Base-by-base conservation (phyloP, 2,888 invertebrate genomes). In the Adelognathus sp. region DNA sequence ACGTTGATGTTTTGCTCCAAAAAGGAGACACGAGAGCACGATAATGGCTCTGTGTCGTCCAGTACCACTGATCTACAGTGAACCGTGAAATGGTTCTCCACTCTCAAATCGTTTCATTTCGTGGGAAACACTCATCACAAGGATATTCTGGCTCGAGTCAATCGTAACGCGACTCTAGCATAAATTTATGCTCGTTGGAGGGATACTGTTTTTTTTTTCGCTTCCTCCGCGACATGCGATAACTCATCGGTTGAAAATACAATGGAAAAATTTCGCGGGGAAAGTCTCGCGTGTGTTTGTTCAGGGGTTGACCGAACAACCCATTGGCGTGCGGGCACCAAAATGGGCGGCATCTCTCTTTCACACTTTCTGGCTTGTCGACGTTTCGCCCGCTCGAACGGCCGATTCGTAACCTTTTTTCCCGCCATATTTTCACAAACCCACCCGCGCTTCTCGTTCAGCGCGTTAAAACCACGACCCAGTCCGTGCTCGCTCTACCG, bases 371-470 rank as follows among this genome's bases (percentile, higher is more conserved):
- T 29, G 29, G 61, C 29, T 64, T 50, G 50, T 33, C 21, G 33
- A 33, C 9, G 50, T 21, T 33, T 33, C 50, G 33, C 24, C 44
- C 46, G 33, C 46, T n/a, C 46, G 46, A 5, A n/a, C 33, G 21
- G 33, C 46, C 50, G 64, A 50, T 64, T 33, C 50, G 24, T 50
- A 50, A 41, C 44, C 64, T 73, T 64, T 64, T 52, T n/a, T 14
- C n/a, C n/a, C n/a, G 11, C 54, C 63, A 73, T 73, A 73, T 73
- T 73, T 73, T 73, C 63, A 16, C 61, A 27, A 63, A 39, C 29
- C 44, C 54, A 56, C 54, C 44, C 21, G 27, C 44, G 63, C 24
- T 72, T 63, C 44, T 56, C 24, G 54, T 21, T 56, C 56, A 9
- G 11, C 41, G 9, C 67, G 66, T 52, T 52, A 63, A 72, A 72